phyloP scores from a whole-genome alignment of 2,797 vertebrate species.

The Oophaga sylvatica region DNA sequence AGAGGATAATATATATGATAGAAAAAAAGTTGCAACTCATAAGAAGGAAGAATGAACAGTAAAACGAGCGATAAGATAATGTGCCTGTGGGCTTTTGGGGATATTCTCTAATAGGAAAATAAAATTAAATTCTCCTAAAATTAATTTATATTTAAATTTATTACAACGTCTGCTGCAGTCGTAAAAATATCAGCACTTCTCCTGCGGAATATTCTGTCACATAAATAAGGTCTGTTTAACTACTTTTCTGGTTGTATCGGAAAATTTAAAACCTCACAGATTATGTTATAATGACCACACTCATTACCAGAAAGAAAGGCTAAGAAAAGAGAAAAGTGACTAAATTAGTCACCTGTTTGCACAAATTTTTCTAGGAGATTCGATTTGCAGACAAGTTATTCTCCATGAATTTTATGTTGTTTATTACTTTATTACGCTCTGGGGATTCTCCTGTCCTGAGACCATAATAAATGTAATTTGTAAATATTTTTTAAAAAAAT shows the following conservation, averaged over 20 bases:
- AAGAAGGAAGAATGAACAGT: not conserved
- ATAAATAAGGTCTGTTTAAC: conserved; percentile 1
- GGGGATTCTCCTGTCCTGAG: too few species aligned
- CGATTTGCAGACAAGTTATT: too few species aligned
- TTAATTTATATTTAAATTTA: not conserved
- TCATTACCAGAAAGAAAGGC: not conserved
- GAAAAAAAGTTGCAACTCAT: not conserved
- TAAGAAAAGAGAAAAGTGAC: not conserved
- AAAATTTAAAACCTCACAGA: not conserved
- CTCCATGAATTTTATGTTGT: too few species aligned
- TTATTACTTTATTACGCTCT: too few species aligned
- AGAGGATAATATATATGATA: not conserved
- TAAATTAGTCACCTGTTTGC: not conserved
- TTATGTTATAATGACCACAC: not conserved
- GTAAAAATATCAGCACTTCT: not conserved
- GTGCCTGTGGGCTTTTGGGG: not conserved
- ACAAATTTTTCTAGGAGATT: too few species aligned
- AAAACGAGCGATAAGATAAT: not conserved
- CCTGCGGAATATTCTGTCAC: not conserved
- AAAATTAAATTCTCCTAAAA: conserved; percentile 30
- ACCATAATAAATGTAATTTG: too few species aligned
- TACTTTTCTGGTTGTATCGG: not conserved
- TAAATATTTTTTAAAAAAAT: too few species aligned
- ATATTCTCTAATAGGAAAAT: not conserved
- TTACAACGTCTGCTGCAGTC: not conserved